Conservation (phyloP, 37 sponge, comb jelly and placozoan genomes). For the Diacarnus erythraeanus region DNA sequence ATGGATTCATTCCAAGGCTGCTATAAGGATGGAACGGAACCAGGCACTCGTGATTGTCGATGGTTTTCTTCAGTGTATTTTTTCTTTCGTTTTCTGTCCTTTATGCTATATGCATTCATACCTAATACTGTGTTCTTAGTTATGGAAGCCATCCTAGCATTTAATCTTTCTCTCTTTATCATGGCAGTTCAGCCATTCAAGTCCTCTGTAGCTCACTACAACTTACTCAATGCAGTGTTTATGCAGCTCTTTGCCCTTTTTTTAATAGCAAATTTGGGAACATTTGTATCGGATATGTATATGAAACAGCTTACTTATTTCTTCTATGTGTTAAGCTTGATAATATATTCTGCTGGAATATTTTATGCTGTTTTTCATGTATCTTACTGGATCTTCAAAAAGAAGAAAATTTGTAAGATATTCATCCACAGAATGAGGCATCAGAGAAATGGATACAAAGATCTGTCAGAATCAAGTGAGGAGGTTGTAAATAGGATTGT, state of each 20-base stretch:
- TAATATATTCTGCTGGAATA: background rate
- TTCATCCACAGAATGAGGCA: background rate
- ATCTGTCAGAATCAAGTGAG: too few species aligned
- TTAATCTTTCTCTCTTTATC: background rate
- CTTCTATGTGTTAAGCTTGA: background rate
- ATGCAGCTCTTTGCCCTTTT: background rate
- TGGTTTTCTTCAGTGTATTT: constrained; percentile 30
- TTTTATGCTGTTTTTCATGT: background rate
- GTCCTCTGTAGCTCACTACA: background rate
- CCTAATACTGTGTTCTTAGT: background rate
- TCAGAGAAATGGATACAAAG: constrained; percentile 10
- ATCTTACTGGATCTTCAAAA: background rate
- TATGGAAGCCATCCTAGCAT: background rate
- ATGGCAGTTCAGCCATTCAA: constrained; percentile 7
- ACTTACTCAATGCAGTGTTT: background rate
- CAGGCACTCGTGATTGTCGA: constrained; percentile 25
- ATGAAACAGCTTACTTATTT: background rate
- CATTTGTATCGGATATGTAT: background rate
- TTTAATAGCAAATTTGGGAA: background rate
- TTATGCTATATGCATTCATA: constrained; percentile 19
- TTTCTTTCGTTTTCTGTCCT: background rate
- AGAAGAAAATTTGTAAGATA: background rate
- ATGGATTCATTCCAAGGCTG: constrained; percentile 29
- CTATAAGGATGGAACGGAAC: constrained; percentile 41
- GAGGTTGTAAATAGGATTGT: too few species aligned